These are phyloP conservation scores for Tachypleus tridentatus DNA, from an alignment of 1,140 invertebrate genomes.

Conservation along the genomic window DNA sequence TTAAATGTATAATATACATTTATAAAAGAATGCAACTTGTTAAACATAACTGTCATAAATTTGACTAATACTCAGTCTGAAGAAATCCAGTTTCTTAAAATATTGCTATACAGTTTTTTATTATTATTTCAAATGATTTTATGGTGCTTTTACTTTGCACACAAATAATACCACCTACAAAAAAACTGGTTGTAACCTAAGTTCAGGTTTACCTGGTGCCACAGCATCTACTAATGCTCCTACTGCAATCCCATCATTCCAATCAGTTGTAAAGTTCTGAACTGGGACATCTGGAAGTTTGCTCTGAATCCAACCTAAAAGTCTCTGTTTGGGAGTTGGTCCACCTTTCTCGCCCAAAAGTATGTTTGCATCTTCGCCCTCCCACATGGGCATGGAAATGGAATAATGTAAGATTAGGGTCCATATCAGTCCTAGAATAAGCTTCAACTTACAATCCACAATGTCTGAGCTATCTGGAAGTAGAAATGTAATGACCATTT, in stretches of 20 bases:
- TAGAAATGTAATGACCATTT: background rate
- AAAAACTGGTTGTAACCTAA: too few species aligned
- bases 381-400: slow-evolving; percentile 90
- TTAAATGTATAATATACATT: too few species aligned
- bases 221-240: slow-evolving; percentile 83
- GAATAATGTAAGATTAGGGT: slow-evolving; percentile 91
- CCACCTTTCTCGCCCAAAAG: slow-evolving; percentile 41
- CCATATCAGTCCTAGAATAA: slow-evolving; percentile 91
- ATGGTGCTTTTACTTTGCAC: too few species aligned
- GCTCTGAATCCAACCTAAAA: slow-evolving; percentile 81
- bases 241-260: slow-evolving; percentile 82
- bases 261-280: slow-evolving; percentile 84
- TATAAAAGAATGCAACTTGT: too few species aligned
- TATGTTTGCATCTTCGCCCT: slow-evolving; percentile 47
- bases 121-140: too few species aligned
- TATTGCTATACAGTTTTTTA: too few species aligned
- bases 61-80: too few species aligned
- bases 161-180: too few species aligned
- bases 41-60: too few species aligned
- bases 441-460: slow-evolving; percentile 80
- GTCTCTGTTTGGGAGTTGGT: slow-evolving; percentile 71
- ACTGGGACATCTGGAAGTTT: slow-evolving; percentile 69
- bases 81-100: too few species aligned
- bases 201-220: slow-evolving; percentile 47
- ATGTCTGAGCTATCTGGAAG: slow-evolving; percentile 74